Base-by-base conservation (phyloP, 1,140 invertebrate genomes). In the Drosophila pachea region DNA sequence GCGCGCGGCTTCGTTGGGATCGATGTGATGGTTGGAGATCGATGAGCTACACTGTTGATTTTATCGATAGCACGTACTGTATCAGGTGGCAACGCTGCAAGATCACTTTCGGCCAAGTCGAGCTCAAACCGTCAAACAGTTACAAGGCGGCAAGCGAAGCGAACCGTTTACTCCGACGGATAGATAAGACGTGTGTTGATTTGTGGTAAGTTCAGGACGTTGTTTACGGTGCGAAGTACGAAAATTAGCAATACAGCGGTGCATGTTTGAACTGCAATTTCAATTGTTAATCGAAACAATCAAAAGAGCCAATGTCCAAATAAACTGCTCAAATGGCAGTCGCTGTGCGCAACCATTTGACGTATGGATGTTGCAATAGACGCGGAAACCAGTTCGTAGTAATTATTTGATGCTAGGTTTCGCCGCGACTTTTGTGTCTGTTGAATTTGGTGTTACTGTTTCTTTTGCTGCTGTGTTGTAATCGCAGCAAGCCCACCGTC, bases 351-450 rank as follows among this genome's bases (percentile, higher is more conserved):
- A 55, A 35, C 42, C 61, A 61, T 52, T 71, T 79, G 60, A 62
- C 53, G 69, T 16, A 22, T 14, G 56, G 32, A 79, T 86, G 81
- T 77, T 63, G 81, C 74, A 84, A 84, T 53, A 79, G 52, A 79
- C 79, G 50, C 74, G 76, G 81, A 86, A 84, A 84, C 81, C 81
- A 76, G 81, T 84, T 84, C 69, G 70, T 45, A 16, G 60, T 76
- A 81, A 86, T 86, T 86, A 76, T 68, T 59, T 69, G 76, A 72
- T 79, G 77, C 73, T 78, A 72, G 66, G 66, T 78, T 74, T 63
- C 32, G 31, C 43, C 32, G 47, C 22, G 33, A 31, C 36, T 52
- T 47, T 73, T 71, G 22, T 59, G 22, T 32, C 14, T 35, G 50
- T 31, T 38, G n/a, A 11, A 22, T 22, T 22, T 22, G 22, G 22